These are phyloP conservation scores for Fukomys damarensis DNA, from an alignment of 2,113 vertebrate genomes.

Conservation along the genomic window DNA sequence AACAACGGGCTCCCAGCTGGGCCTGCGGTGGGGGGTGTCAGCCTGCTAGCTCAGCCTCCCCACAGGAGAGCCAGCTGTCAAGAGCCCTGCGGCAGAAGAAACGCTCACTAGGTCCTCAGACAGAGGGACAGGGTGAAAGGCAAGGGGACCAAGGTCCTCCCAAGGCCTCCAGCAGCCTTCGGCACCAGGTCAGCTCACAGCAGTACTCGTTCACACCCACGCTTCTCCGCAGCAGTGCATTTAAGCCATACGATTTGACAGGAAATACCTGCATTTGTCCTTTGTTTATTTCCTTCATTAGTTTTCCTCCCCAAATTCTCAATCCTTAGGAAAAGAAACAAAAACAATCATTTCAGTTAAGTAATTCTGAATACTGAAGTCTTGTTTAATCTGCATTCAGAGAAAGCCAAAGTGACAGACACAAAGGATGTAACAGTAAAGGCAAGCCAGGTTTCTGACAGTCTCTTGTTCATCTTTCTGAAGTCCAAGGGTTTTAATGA, in stretches of 20 bases:
- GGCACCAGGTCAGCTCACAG: neutral
- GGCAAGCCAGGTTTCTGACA: neutral
- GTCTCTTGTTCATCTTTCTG: neutral
- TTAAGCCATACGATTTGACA: accelerated
- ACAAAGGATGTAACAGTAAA: neutral
- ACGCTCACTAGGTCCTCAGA: neutral
- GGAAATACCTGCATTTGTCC: slow-evolving; percentile 58
- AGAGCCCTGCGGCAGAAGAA: neutral
- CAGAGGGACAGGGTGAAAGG: neutral
- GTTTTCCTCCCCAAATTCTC: slow-evolving; percentile 77
- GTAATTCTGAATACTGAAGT: neutral
- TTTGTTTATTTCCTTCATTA: slow-evolving; percentile 4
- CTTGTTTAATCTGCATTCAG: neutral
- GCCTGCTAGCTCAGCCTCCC: neutral
- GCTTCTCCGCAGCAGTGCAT: accelerated
- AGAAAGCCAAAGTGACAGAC: neutral
- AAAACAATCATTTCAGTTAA: neutral
- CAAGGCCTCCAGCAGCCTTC: accelerated
- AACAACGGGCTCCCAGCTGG: no score
- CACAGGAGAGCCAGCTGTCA: accelerated
- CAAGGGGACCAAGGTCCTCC: accelerated
- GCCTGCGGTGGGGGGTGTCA: neutral
- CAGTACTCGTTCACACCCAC: accelerated
- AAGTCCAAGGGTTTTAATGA: neutral
- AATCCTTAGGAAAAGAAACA: slow-evolving; percentile 64